Percentiles rank a stretch among this genome's conserved stretches.
These are phyloP conservation scores for Scomber scombrus DNA, from an alignment of 2,113 vertebrate genomes.

Conservation along the genomic window DNA sequence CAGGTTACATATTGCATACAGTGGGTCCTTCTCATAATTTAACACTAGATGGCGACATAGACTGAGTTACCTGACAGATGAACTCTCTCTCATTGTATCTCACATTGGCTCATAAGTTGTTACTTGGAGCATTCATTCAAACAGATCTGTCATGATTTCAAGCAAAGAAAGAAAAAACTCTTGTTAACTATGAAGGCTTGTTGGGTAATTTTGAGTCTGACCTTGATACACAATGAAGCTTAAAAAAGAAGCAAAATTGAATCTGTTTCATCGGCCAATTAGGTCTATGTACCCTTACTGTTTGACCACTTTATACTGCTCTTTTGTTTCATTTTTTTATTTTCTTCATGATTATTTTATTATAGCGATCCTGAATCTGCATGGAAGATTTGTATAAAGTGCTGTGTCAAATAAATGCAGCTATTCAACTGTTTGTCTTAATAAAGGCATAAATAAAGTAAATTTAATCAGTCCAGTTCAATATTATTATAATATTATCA, in stretches of 20 bases:
- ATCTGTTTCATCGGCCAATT: not conserved
- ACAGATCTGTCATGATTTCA: not conserved
- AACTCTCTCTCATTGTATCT: not conserved
- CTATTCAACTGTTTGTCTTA: not conserved
- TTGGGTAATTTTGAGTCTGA: not conserved
- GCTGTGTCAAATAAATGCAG: not conserved
- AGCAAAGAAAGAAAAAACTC: not conserved
- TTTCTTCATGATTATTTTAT: too few species aligned
- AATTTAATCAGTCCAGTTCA: not conserved
- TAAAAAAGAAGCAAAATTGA: not conserved
- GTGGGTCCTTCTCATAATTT: not conserved
- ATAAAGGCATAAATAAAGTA: not conserved
- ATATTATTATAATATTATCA: not conserved
- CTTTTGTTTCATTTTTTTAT: too few species aligned
- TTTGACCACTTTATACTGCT: not conserved
- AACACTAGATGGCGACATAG: slow-evolving; percentile 69
- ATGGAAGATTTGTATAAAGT: not conserved
- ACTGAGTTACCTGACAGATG: not conserved
- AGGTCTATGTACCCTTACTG: not conserved
- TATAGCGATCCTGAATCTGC: too few species aligned
- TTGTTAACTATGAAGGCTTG: not conserved
- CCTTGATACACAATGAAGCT: not conserved
- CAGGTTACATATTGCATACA: not conserved
- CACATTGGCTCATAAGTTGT: not conserved
- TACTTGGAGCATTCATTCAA: not conserved